These are phyloP conservation scores for Hippasteria phrygiana DNA, from an alignment of 53 echinoderm and acorn worm species.

Conservation along the genomic window DNA sequence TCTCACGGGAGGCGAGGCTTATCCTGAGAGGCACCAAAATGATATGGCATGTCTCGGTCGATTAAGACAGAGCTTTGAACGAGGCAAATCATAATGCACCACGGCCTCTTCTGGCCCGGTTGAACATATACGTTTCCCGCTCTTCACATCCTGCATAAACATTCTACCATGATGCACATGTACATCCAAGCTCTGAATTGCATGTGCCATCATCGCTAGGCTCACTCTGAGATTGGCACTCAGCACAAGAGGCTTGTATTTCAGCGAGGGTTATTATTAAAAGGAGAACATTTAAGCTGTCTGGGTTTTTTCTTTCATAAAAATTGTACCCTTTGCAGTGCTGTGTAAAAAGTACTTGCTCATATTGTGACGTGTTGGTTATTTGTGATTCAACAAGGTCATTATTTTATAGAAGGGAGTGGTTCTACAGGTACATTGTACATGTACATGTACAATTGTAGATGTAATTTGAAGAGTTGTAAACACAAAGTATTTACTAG, in stretches of 20 bases:
- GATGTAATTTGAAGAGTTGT: too few relatives aligned
- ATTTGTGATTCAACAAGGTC: too few relatives aligned
- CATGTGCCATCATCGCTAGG: neutral
- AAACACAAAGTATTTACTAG: too few relatives aligned
- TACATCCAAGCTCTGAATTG: neutral
- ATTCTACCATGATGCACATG: neutral
- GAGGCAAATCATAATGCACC: conserved; percentile 35
- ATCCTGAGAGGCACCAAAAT: conserved; percentile 11
- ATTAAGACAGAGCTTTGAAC: conserved; percentile 24
- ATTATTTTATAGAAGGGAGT: too few relatives aligned
- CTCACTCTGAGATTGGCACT: neutral
- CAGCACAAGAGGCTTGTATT: neutral
- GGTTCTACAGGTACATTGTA: too few relatives aligned
- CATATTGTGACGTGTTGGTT: too few relatives aligned
- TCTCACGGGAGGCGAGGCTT: neutral
- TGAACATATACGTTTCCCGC: neutral
- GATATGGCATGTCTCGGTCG: conserved; percentile 18
- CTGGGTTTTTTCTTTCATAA: neutral
- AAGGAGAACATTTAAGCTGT: neutral
- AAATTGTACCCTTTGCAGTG: too few relatives aligned
- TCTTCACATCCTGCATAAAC: neutral
- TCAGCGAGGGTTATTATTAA: neutral
- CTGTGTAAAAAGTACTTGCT: too few relatives aligned
- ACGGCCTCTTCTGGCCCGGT: neutral
- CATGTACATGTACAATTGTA: too few relatives aligned